Percentiles rank a stretch among this genome's conserved stretches.
Evolutionary conservation across 1,140 invertebrate genomes (phyloP).

Genomic region (Drosophila guanche): DNA sequence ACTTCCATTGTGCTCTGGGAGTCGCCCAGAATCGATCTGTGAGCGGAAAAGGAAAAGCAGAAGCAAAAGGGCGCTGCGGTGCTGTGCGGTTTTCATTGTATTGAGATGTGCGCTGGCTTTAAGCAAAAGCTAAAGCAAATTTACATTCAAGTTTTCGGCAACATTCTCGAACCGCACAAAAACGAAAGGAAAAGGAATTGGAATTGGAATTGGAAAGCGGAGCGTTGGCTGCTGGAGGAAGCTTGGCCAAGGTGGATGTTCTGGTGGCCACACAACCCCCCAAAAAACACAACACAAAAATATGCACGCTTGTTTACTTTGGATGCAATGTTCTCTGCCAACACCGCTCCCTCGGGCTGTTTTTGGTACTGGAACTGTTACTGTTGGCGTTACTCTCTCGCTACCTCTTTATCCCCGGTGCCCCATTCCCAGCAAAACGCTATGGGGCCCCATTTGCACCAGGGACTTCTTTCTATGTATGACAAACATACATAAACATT

Average conservation of each 20-base stretch:
- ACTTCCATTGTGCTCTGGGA: too few relatives aligned
- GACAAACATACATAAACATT: slow-evolving; percentile 80
- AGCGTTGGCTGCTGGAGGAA: slow-evolving; percentile 19
- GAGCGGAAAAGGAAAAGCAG: slow-evolving; percentile 14
- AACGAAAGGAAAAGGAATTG: slow-evolving; percentile 24
- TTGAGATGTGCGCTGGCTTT: slow-evolving; percentile 32
- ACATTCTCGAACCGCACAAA: slow-evolving; percentile 23
- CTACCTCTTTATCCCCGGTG: not conserved
- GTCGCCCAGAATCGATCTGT: slow-evolving; percentile 24
- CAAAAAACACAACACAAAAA: slow-evolving; percentile 7
- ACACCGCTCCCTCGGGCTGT: too few relatives aligned
- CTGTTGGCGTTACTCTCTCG: not conserved
- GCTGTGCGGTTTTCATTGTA: slow-evolving; percentile 47
- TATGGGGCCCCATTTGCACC: slow-evolving; percentile 70
- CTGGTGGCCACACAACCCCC: not conserved
- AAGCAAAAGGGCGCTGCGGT: not conserved
- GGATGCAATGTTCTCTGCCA: slow-evolving; percentile 27
- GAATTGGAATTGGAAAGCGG: slow-evolving; percentile 18
- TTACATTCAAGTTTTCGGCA: slow-evolving; percentile 66
- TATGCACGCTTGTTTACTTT: slow-evolving; percentile 61
- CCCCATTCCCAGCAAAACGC: slow-evolving; percentile 54
- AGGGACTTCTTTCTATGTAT: slow-evolving; percentile 68
- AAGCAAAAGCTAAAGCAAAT: slow-evolving; percentile 54
- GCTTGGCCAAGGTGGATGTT: slow-evolving; percentile 24
- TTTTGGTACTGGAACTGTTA: too few relatives aligned